Conservation (phyloP, 2,888 invertebrate genomes). For the Dysmachus trigonus region DNA sequence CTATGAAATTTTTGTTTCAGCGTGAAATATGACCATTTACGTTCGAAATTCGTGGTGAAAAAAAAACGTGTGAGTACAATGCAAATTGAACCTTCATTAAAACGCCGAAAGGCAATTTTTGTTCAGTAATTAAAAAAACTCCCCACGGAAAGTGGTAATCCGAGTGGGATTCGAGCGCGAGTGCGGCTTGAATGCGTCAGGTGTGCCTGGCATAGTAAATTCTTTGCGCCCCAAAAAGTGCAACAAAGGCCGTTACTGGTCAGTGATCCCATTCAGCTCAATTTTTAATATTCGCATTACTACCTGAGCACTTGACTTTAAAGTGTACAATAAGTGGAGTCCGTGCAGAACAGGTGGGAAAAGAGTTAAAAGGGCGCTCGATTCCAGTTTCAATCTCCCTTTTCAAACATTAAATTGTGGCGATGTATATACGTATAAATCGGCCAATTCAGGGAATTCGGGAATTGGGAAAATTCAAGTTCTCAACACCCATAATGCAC, state of each 20-base stretch:
- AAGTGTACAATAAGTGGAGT: not conserved
- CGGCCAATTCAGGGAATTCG: not conserved
- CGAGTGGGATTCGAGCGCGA: not conserved
- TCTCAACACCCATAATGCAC: not conserved
- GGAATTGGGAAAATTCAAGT: not conserved
- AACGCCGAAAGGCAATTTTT: not conserved
- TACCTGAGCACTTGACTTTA: not conserved
- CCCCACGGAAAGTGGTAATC: not conserved
- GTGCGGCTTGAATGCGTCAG: not conserved
- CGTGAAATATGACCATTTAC: not conserved
- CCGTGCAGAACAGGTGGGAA: not conserved
- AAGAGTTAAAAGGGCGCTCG: not conserved
- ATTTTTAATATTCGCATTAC: not conserved
- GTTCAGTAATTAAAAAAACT: not conserved
- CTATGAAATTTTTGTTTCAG: not conserved
- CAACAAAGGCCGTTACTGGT: not conserved
- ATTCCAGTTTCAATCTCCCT: not conserved
- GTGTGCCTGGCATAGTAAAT: not conserved
- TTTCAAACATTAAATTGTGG: not conserved
- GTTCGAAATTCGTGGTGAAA: not conserved
- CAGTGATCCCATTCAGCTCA: not conserved
- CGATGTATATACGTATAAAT: not conserved
- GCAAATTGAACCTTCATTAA: not conserved
- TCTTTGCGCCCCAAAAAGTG: not conserved
- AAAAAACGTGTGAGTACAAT: not conserved